These are phyloP conservation scores for Synergus japonicus DNA, from an alignment of 2,888 invertebrate species.

Conservation along the genomic window DNA sequence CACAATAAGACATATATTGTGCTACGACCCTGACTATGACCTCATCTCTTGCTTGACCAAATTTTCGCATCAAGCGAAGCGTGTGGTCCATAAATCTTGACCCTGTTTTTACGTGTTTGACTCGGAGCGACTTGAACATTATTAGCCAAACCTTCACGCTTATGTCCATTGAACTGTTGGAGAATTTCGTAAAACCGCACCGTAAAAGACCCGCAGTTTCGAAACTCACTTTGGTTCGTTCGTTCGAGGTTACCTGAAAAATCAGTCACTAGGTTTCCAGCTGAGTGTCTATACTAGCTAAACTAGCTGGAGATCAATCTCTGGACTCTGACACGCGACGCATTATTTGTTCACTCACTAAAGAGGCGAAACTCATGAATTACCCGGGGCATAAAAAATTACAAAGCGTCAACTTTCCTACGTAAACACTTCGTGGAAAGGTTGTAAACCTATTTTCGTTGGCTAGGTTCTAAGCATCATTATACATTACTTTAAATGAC, in stretches of 20 bases:
- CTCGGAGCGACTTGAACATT: constrained; percentile 51
- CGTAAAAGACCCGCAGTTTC: constrained; percentile 38
- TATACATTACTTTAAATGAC: constrained; percentile 6
- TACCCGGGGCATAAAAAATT: neutral
- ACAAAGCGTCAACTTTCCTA: constrained; percentile 12
- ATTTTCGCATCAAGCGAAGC: constrained; percentile 60
- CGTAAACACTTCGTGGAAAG: constrained; percentile 23
- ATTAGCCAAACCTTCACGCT: constrained; percentile 37
- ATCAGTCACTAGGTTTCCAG: constrained; percentile 14
- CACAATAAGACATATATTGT: constrained; percentile 34
- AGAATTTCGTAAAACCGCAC: constrained; percentile 47
- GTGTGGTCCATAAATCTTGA: constrained; percentile 70
- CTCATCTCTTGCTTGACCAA: constrained; percentile 31
- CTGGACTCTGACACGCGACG: constrained; percentile 25
- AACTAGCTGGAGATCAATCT: constrained; percentile 27
- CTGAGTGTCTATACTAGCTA: neutral
- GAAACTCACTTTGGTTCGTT: constrained; percentile 36
- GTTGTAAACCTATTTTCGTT: constrained; percentile 14
- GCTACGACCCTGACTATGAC: neutral
- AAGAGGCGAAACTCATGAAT: constrained; percentile 18
- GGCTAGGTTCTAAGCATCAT: neutral
- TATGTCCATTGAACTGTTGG: constrained; percentile 35
- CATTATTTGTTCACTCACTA: constrained; percentile 29
- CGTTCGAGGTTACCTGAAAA: constrained; percentile 38
- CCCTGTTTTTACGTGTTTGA: constrained; percentile 73